Evolutionary conservation across 2,113 vertebrate genomes (phyloP).

Genomic region (Mugil cephalus): DNA sequence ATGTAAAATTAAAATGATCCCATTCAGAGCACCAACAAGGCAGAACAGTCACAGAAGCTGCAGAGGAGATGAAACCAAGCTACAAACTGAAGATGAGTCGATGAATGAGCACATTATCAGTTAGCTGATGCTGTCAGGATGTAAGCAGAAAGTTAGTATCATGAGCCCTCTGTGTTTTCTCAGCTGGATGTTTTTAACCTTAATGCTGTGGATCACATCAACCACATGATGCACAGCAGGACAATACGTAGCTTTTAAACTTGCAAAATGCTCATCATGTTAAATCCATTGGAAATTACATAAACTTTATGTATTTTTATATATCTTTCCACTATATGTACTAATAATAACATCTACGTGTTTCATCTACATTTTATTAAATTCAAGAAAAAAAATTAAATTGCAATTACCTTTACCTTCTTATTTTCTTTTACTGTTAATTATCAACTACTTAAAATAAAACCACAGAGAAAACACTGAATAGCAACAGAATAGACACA

Average conservation of each 20-base stretch:
- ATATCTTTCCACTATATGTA: no score
- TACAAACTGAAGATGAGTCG: background rate
- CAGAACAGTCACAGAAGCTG: background rate
- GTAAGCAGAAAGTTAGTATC: constrained; percentile 16
- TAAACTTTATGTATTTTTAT: no score
- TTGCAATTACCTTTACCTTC: no score
- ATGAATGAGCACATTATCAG: constrained; percentile 11
- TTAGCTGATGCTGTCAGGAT: constrained; percentile 37
- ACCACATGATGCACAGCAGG: no score
- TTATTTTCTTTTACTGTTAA: no score
- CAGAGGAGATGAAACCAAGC: background rate
- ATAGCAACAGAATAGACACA: background rate
- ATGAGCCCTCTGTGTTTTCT: constrained; percentile 21
- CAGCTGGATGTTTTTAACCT: background rate
- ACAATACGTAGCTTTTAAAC: background rate
- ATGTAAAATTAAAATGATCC: background rate
- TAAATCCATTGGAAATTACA: background rate
- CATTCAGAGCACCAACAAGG: background rate
- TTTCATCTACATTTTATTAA: no score
- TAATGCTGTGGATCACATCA: no score
- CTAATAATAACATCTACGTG: no score
- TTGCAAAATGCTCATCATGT: background rate
- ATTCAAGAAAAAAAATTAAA: no score
- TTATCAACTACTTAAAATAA: no score
- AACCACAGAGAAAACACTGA: constrained; percentile 34